Evolutionary conservation across 2,888 invertebrate species (phyloP), one percentile per base, ranked within the genome.

Genomic region (Heliconius ethilla): DNA sequence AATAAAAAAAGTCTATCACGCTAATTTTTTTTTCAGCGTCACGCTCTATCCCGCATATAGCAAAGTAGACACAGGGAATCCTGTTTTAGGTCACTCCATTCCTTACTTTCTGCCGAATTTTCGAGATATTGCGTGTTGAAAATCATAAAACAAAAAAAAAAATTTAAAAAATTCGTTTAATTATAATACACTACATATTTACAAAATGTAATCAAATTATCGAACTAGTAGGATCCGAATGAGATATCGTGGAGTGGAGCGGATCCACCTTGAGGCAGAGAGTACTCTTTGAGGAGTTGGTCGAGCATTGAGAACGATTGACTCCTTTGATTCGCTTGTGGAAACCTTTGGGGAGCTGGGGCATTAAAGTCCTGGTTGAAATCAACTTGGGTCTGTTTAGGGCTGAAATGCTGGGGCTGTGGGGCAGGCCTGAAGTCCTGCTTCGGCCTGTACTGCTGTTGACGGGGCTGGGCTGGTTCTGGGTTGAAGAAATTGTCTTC

Each of bases 241-340:
- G 97, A 96, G 89, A 98, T 97, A 86, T 98, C 97, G 86, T 97
- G 97, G 62, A 97, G 93, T 0, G 97, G 96, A 0, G 97, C 95
- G 13, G 96, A 95, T 40, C 96, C 96, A 10, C 95, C 95, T 82
- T 96, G 95, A 0, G 97, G 98, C 72, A 98, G 90, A 18, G 97
- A 96, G 86, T 97, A 98, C 85, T 98, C 97, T 87, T 97, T 96
- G 74, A 97, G 96, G 75, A 98, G 95, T 87, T 97, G 97, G 87
- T 98, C 98, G 70, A 98, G 93, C 89, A 97, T 95, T 76, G 90
- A 95, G 89, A 87, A 95, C 70, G 86, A 88, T 75, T 90, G 91
- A 59, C 83, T 82, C 79, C 85, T 85, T 3, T 86, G 85, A 78
- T 83, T 84, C 29, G 80, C 77, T 25, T 79, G 82, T 10, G 84